phyloP scores from a whole-genome alignment of 1,140 invertebrate genomes.

The silkworm (Bombyx mori) region ASM3026992v2 NC_085131.1:2006001-2006500 shows the following conservation, averaged over 20 bases:
- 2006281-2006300: constrained; percentile 35
- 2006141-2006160: constrained; percentile 14
- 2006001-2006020: constrained; percentile 57
- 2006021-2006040: constrained; percentile 63
- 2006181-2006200: constrained; percentile 11
- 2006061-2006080: constrained; percentile 44
- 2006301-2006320: constrained; percentile 44
- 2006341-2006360: constrained; percentile 62
- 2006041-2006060: constrained; percentile 54
- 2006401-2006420: constrained; percentile 22
- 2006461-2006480: constrained; percentile 58
- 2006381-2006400: constrained; percentile 37
- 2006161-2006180: constrained; percentile 25
- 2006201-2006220: constrained; percentile 25
- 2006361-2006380: constrained; percentile 52
- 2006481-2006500: constrained; percentile 50
- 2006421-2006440: constrained; percentile 44
- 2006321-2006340: constrained; percentile 59
- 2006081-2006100: constrained; percentile 41
- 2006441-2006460: constrained; percentile 43
- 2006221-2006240: constrained; percentile 30
- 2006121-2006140: constrained; percentile 20
- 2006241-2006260: constrained; percentile 61
- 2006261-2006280: constrained; percentile 48
- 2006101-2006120: constrained; percentile 48